Conservation (phyloP, 2,888 invertebrate species). For the Eilema caniola region DNA sequence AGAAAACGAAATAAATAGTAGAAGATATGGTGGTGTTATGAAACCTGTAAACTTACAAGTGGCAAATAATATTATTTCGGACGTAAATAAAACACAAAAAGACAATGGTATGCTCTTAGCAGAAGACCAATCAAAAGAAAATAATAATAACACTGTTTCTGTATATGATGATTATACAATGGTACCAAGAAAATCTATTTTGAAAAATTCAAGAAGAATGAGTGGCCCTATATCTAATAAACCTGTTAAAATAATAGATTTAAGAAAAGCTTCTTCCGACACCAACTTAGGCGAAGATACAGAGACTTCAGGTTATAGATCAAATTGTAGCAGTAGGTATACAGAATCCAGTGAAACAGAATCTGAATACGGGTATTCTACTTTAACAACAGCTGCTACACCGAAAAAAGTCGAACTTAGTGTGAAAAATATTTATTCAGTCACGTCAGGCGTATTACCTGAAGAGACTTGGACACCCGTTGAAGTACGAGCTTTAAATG, state of each 20-base stretch:
- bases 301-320: conserved; percentile 86
- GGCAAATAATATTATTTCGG: conserved; percentile 63
- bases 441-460: conserved; percentile 82
- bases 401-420: conserved; percentile 85
- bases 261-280: conserved; percentile 51
- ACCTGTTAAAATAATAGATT: conserved; percentile 30
- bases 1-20: conserved; percentile 48
- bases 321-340: conserved; percentile 78
- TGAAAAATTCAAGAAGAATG: conserved; percentile 67
- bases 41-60: conserved; percentile 66
- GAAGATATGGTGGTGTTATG: conserved; percentile 70
- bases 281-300: conserved; percentile 73
- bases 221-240: conserved; percentile 61
- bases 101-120: conserved; percentile 54
- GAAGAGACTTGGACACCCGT: conserved; percentile 82
- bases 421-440: conserved; percentile 68
- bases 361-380: conserved; percentile 88
- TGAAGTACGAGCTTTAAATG: conserved; percentile 72
- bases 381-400: conserved; percentile 87
- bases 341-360: conserved; percentile 84
- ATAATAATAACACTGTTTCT: conserved; percentile 41
- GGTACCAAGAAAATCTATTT: conserved; percentile 74
- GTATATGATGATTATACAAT: conserved; percentile 51
- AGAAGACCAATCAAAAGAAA: conserved; percentile 54
- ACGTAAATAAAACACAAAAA: conserved; percentile 58